Conservation (phyloP, 1,140 invertebrate genomes). For the Ostrea denselamellosa region DNA sequence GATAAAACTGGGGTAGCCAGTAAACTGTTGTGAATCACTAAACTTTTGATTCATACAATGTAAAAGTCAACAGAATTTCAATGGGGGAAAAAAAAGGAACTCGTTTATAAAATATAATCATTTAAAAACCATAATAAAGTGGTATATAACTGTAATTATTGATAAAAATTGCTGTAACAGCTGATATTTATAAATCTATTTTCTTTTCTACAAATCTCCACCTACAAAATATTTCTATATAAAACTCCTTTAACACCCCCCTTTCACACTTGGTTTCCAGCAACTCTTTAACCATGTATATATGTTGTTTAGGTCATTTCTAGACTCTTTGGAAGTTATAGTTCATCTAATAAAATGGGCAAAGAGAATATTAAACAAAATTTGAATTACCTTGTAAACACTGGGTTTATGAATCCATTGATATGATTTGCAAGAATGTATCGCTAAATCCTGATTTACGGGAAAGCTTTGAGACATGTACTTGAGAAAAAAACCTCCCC, state of each 20-base stretch:
- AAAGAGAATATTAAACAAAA: background rate
- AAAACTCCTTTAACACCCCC: no score
- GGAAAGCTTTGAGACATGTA: no score
- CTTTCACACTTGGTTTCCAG: no score
- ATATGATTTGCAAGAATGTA: background rate
- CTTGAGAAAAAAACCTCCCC: background rate
- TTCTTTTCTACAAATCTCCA: background rate
- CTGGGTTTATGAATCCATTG: background rate
- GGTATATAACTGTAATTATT: background rate
- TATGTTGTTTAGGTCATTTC: background rate
- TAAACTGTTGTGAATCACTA: background rate
- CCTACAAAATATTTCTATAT: background rate
- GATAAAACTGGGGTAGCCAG: background rate
- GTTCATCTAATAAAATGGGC: no score
- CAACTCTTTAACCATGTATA: no score
- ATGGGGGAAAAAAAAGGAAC: background rate
- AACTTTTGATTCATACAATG: background rate
- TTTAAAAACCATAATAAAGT: background rate
- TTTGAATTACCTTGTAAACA: constrained; percentile 3
- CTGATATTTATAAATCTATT: background rate
- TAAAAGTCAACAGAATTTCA: background rate
- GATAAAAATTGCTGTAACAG: background rate
- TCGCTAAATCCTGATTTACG: background rate
- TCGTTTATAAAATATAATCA: constrained; percentile 7
- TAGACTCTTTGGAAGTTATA: background rate